Percentiles rank a stretch among this genome's conserved stretches.
Conservation (phyloP, 2,888 invertebrate species). For the Glyphotaelius pellucidus region DNA sequence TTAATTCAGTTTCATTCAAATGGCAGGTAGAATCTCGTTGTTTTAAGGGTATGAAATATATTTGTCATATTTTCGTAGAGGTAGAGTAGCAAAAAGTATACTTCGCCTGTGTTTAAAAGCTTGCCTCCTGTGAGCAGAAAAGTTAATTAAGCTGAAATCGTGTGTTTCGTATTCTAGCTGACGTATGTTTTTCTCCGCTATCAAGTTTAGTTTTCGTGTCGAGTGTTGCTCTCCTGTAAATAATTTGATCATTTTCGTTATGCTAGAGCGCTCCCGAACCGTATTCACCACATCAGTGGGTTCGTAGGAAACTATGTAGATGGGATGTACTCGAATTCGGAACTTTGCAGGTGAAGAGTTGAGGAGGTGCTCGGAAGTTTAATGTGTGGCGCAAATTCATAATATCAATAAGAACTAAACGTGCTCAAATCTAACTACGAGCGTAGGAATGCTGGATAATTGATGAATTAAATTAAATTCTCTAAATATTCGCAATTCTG, state of each 20-base stretch:
- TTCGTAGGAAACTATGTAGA: background rate
- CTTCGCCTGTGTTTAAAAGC: background rate
- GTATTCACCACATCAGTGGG: background rate
- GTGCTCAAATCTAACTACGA: background rate
- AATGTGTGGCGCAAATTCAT: background rate
- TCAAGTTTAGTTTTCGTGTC: background rate
- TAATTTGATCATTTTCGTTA: conserved; percentile 27
- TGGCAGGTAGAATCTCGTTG: too few relatives aligned
- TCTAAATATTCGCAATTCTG: too few relatives aligned
- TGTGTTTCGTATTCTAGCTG: background rate
- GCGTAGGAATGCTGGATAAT: background rate
- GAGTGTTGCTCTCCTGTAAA: background rate
- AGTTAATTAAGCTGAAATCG: background rate
- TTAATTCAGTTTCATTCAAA: too few relatives aligned
- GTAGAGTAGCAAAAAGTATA: background rate
- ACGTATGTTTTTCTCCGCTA: background rate
- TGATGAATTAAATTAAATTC: background rate
- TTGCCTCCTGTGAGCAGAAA: background rate
- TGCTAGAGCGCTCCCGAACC: background rate
- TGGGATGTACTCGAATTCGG: background rate
- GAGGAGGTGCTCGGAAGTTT: background rate
- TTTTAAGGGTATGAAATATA: background rate
- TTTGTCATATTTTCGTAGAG: background rate
- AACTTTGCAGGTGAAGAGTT: background rate
- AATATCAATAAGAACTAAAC: background rate